Evolutionary conservation across 2,113 vertebrate species (phyloP).

Genomic region (Ophiodon elongatus): DNA sequence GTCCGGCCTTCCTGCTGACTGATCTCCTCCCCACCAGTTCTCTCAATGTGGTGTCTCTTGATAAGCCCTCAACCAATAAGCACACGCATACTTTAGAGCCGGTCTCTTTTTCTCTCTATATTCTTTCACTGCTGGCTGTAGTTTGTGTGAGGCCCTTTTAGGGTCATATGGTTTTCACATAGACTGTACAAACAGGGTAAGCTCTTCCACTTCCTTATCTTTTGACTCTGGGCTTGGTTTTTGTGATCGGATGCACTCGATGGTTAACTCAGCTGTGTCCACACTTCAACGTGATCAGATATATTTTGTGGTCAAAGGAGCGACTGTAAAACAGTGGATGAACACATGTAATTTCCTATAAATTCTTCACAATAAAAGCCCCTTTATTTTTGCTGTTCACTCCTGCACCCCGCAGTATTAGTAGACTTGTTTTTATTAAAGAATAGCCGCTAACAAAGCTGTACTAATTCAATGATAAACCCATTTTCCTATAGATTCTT

Average conservation of each 20-base stretch:
- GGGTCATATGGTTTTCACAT: not conserved
- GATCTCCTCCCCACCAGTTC: constrained; percentile 29
- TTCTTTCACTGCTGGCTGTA: not conserved
- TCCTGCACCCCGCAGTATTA: too few species aligned
- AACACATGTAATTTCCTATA: too few species aligned
- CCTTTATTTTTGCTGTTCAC: too few species aligned
- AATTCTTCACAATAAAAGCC: too few species aligned
- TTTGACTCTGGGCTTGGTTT: not conserved
- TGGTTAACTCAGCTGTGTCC: not conserved
- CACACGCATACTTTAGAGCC: not conserved
- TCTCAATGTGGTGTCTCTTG: constrained; percentile 62
- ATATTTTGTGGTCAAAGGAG: too few species aligned
- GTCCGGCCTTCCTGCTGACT: constrained; percentile 27
- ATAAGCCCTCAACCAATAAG: constrained; percentile 46
- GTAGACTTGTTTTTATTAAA: too few species aligned
- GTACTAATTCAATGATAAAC: too few species aligned
- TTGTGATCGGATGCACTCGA: not conserved
- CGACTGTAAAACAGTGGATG: too few species aligned
- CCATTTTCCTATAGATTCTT: too few species aligned
- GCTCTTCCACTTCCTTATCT: too few species aligned
- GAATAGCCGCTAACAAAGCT: too few species aligned
- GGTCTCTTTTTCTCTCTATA: not conserved
- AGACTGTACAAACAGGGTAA: not conserved
- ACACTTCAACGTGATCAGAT: too few species aligned
- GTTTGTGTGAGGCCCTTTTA: not conserved